Evolutionary conservation across 1,140 invertebrate genomes (phyloP), one percentile per base, ranked within the genome.

Genomic region (Nebria ingens): DNA sequence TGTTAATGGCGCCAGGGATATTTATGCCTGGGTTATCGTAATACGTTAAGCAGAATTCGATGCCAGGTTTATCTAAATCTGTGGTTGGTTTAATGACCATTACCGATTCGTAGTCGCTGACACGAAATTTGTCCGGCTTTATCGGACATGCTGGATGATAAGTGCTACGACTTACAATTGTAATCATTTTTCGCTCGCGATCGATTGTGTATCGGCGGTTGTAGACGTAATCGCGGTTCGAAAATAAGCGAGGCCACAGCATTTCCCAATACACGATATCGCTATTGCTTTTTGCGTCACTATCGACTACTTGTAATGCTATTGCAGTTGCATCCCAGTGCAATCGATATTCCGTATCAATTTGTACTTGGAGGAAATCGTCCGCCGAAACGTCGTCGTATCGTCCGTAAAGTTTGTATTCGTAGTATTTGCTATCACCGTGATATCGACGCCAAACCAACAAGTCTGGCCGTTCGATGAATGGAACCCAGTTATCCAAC

Each of bases 211-310:
- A 89, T 3, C 86, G 76, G 2, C 89, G 76, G 58, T 87, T 81
- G 68, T 88, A 93, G 0, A 92, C 86, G 66, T 93, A 93, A 69
- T 93, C 90, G 22, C 90, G 78, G 68, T 93, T 92, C 1, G 85
- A 78, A 71, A 92, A 92, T 59, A 92, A 73, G 65, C 78, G 84
- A 60, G 90, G 89, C 87, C 89, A 92, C 58, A 84, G 73, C 70
- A 90, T 87, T 73, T 91, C 89, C 89, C 89, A 93, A 64, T 92
- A 90, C 52, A 92, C 76, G 20, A 91, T 70, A 70, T 91, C 87
- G 52, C 80, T 82, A 55, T 76, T 74, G n/a, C 75, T 75, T 21
- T 67, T 59, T 1, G 61, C 19, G 52, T 61, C 60, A 19, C 77
- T 76, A 61, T 86, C 85, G 40, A 88, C 73, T 21, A 86, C 71